These are phyloP conservation scores for Agriopis aurantiaria DNA, from an alignment of 2,888 invertebrate genomes.

Conservation along the genomic window DNA sequence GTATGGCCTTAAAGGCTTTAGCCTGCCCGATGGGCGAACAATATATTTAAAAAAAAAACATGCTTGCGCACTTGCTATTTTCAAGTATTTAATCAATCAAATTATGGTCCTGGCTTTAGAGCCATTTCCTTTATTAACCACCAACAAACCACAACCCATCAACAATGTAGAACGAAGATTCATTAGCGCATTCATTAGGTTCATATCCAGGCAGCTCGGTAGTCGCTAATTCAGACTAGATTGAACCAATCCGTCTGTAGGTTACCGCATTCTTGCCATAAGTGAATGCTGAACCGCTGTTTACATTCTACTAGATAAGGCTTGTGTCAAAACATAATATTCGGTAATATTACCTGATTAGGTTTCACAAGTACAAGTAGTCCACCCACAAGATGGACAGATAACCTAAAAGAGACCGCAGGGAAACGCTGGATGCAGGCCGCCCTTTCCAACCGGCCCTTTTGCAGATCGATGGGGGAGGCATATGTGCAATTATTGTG, in stretches of 20 bases:
- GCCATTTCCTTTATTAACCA: conserved; percentile 1
- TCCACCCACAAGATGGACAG: too few species aligned
- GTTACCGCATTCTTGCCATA: conserved; percentile 37
- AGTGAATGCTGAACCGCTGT: conserved; percentile 22
- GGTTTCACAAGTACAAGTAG: too few species aligned
- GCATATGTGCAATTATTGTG: too few species aligned
- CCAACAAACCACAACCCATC: neutral
- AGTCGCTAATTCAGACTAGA: conserved; percentile 54
- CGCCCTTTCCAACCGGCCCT: too few species aligned
- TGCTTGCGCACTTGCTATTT: too few species aligned
- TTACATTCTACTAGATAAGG: neutral
- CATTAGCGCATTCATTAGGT: conserved; percentile 29
- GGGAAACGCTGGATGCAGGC: too few species aligned
- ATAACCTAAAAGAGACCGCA: too few species aligned
- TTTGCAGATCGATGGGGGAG: too few species aligned
- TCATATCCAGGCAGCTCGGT: conserved; percentile 18
- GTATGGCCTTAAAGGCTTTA: too few species aligned
- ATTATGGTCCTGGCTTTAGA: neutral
- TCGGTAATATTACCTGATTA: neutral
- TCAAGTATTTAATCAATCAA: too few species aligned
- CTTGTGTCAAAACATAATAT: neutral
- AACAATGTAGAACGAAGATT: conserved; percentile 7
- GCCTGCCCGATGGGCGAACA: too few species aligned
- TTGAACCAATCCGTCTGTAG: conserved; percentile 53
- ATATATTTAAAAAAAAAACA: too few species aligned